A percentile compares a stretch with the other conserved stretches of the same genome.
These are phyloP conservation scores for Coccyzus lansbergi DNA, from an alignment of 2,797 vertebrate species.

Conservation along the genomic window DNA sequence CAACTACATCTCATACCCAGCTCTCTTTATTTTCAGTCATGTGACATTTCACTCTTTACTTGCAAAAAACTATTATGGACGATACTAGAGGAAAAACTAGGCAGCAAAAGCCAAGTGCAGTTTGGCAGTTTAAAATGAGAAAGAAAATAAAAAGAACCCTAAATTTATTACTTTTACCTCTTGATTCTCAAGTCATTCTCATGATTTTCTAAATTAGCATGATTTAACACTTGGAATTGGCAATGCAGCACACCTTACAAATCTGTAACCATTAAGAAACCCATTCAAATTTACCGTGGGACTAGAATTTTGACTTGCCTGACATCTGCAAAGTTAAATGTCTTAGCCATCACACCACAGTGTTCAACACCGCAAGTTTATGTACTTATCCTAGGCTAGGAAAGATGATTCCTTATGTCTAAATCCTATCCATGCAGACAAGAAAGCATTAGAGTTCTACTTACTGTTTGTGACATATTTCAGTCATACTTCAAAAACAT, in stretches of 20 bases:
- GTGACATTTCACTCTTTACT: neutral
- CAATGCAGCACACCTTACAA: neutral
- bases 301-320: slow-evolving; percentile 11
- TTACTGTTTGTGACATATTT: neutral
- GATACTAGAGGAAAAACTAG: neutral
- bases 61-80: accelerated
- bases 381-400: neutral
- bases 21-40: neutral
- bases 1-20: neutral
- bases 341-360: neutral
- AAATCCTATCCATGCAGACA: neutral
- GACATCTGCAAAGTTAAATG: neutral
- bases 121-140: neutral
- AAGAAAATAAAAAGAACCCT: neutral
- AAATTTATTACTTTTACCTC: neutral
- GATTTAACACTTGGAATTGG: neutral
- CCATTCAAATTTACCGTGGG: neutral
- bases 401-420: neutral
- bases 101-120: neutral
- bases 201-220: neutral
- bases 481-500: neutral
- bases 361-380: neutral
- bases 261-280: neutral
- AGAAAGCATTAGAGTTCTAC: neutral
- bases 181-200: neutral